Base-by-base conservation (phyloP, 1,140 invertebrate genomes). In the Bombus consobrinus region DNA sequence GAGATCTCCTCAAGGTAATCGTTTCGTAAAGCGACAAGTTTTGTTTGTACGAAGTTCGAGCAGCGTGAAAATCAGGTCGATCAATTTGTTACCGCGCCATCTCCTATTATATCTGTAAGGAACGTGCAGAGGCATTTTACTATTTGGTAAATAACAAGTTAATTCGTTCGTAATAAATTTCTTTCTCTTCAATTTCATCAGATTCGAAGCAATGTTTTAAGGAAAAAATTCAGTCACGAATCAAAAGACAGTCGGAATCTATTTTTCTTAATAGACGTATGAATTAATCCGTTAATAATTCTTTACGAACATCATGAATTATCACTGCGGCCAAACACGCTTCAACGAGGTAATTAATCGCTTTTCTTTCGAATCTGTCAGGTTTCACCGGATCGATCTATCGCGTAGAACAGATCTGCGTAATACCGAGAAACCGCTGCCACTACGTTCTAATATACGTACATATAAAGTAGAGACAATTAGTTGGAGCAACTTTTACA, bases 201-300 rank as follows among this genome's bases (percentile, higher is more conserved):
- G 47, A 53, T 22, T 53, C 18, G 18, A 5, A 2, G 18, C 18
- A 6, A 18, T 1, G 0, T 28, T 59, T 59, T 0, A 12, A 59
- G 9, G 4, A 3, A 9, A 41, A 43, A 59, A 25, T 62, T 62
- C 59, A 13, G 28, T 62, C 28, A 13, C 28, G 28, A n/a, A 13
- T 0, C 13, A 0, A n/a, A n/a, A n/a, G 28, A 62, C 0, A 12
- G 25, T 59, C 28, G 0, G 57, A 28, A n/a, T 62, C 9, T 25
- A n/a, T 62, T n/a, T 62, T n/a, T 62, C 10, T 9, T n/a, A 62
- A 59, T 59, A n/a, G 12, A 59, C 28, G 9, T 28, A 28, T 4
- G 9, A 28, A 28, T 28, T 28, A 28, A 12, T 62, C 28, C 10
- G 9, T 62, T 62, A 12, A 10, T 2, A n/a, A 62, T 62, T 13